Percentiles rank a stretch among this genome's conserved stretches.
phyloP scores from a whole-genome alignment of 2,113 vertebrate species.

The Enhydra lutris region DNA sequence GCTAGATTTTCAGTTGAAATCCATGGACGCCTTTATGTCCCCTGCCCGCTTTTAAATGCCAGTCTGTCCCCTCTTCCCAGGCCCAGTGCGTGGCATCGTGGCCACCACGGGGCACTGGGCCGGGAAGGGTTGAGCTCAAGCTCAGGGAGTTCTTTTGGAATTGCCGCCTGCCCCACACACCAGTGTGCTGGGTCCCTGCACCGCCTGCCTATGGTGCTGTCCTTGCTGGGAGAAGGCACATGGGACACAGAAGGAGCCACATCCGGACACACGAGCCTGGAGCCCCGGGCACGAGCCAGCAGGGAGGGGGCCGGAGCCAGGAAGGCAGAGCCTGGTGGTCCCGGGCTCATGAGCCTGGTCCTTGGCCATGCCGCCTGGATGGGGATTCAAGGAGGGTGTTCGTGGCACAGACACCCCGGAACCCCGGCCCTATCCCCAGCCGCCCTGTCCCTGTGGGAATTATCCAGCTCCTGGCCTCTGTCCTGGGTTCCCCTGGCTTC shows the following conservation, averaged over 20 bases:
- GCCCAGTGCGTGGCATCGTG: too few relatives aligned
- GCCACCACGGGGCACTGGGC: accelerated
- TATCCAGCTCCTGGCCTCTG: too few relatives aligned
- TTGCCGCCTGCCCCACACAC: accelerated
- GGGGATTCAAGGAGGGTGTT: not conserved
- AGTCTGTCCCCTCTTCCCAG: not conserved
- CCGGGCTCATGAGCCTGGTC: not conserved
- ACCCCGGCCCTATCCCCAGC: not conserved
- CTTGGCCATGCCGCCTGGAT: not conserved
- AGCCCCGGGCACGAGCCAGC: not conserved
- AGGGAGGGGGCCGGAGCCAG: not conserved
- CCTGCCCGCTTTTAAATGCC: too few relatives aligned
- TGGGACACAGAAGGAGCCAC: not conserved
- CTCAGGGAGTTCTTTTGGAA: not conserved
- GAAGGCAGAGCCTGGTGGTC: not conserved
- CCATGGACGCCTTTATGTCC: accelerated
- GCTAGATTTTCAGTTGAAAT: not conserved
- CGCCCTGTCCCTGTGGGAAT: not conserved
- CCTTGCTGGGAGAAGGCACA: not conserved
- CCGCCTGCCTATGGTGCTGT: not conserved
- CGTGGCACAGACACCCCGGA: not conserved
- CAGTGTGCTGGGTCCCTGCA: too few relatives aligned
- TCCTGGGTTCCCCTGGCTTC: too few relatives aligned
- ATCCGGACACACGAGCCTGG: not conserved
- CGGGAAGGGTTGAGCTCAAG: not conserved